A percentile compares a stretch with the other conserved stretches of the same genome.
Evolutionary conservation across 1,140 invertebrate genomes (phyloP).

Genomic region (Musca vetustissima): DNA sequence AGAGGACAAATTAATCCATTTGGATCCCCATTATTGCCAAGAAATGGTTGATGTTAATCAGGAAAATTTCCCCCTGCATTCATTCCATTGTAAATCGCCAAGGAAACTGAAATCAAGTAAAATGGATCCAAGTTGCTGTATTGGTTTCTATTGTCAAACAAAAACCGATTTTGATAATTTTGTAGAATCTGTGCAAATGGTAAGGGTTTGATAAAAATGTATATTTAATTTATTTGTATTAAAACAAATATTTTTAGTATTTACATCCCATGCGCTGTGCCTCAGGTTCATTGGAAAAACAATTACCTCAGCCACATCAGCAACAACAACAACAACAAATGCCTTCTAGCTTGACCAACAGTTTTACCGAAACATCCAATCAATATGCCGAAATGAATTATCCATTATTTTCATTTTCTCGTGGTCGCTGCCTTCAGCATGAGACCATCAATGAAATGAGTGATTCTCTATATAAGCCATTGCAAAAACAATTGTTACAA

Average conservation of each 20-base stretch:
- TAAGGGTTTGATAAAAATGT: slow-evolving; percentile 48
- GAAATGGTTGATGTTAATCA: slow-evolving; percentile 82
- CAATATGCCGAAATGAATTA: slow-evolving; percentile 64
- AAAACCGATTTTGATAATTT: slow-evolving; percentile 78
- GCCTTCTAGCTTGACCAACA: slow-evolving; percentile 18
- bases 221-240: background rate
- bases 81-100: slow-evolving; percentile 86
- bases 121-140: slow-evolving; percentile 91
- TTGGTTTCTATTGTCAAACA: slow-evolving; percentile 85
- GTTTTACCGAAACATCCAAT: slow-evolving; percentile 13
- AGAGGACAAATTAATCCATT: slow-evolving; percentile 87
- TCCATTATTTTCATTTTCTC: slow-evolving; percentile 78
- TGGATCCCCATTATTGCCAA: slow-evolving; percentile 93
- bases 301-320: background rate
- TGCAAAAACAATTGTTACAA: slow-evolving; percentile 60
- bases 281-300: slow-evolving; percentile 40
- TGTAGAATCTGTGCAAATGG: slow-evolving; percentile 67
- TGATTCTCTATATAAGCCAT: slow-evolving; percentile 58
- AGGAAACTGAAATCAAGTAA: slow-evolving; percentile 82
- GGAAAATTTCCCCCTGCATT: slow-evolving; percentile 69
- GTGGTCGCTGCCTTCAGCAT: slow-evolving; percentile 67
- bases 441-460: slow-evolving; percentile 49
- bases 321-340: slow-evolving; percentile 22
- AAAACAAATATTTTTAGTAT: slow-evolving; percentile 55
- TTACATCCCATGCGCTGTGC: slow-evolving; percentile 62